phyloP scores from a whole-genome alignment of 1,140 invertebrate genomes.

The Dinothrombium tinctorium region DNA sequence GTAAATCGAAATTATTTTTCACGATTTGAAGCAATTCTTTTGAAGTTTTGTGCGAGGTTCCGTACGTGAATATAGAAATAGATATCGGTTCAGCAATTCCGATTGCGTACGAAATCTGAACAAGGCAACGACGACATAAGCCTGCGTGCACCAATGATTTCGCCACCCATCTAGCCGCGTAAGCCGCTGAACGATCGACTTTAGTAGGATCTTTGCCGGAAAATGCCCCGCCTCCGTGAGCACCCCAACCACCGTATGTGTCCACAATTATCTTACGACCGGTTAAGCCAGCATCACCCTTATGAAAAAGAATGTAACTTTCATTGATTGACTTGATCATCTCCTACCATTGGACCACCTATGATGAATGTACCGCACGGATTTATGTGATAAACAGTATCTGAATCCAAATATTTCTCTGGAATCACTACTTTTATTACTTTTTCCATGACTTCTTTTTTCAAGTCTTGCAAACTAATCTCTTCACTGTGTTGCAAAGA shows the following conservation, averaged over 20 bases:
- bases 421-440: slow-evolving; percentile 84
- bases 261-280: slow-evolving; percentile 95
- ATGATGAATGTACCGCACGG: slow-evolving; percentile 88
- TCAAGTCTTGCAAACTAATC: slow-evolving; percentile 55
- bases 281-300: slow-evolving; percentile 84
- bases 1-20: slow-evolving; percentile 85
- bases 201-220: slow-evolving; percentile 90
- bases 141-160: slow-evolving; percentile 75
- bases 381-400: slow-evolving; percentile 85
- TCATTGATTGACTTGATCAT: not conserved
- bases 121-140: slow-evolving; percentile 58
- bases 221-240: slow-evolving; percentile 89
- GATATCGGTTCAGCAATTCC: slow-evolving; percentile 81
- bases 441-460: slow-evolving; percentile 64
- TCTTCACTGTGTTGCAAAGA: slow-evolving; percentile 90
- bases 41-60: slow-evolving; percentile 70
- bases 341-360: slow-evolving; percentile 66
- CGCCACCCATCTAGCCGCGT: slow-evolving; percentile 87
- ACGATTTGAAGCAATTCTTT: slow-evolving; percentile 70
- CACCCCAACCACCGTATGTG: slow-evolving; percentile 93
- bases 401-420: slow-evolving; percentile 64
- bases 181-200: slow-evolving; percentile 84
- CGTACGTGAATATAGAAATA: slow-evolving; percentile 89
- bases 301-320: too few species aligned
- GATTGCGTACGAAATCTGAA: slow-evolving; percentile 86